These are phyloP conservation scores for Cerceris rybyensis DNA, from an alignment of 2,888 invertebrate genomes.

Conservation along the genomic window DNA sequence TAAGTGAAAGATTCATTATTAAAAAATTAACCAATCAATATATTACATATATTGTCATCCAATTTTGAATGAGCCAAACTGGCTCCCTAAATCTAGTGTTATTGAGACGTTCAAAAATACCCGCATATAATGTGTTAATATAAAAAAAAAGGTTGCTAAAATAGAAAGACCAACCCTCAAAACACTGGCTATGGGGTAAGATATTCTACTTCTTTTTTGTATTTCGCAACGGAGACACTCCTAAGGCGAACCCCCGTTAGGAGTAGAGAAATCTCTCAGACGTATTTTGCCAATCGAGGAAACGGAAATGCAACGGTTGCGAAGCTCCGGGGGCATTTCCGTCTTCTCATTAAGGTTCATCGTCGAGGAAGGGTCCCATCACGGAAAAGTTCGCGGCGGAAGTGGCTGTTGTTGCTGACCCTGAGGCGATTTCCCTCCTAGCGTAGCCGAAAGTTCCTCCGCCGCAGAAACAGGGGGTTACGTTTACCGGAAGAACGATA, in stretches of 20 bases:
- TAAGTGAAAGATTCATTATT: no score
- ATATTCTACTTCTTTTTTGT: not conserved
- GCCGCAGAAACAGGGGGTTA: conserved; percentile 12
- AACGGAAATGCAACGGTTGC: conserved; percentile 18
- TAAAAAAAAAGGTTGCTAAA: no score
- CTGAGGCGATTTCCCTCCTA: conserved; percentile 43
- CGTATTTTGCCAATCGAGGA: not conserved
- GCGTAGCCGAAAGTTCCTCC: conserved; percentile 54
- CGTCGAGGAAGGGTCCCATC: conserved; percentile 13
- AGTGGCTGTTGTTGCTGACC: conserved; percentile 47
- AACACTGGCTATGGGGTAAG: no score
- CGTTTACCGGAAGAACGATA: conserved; percentile 39
- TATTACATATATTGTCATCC: no score
- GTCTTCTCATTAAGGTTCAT: conserved; percentile 18
- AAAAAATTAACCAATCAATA: no score
- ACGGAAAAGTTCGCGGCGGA: conserved; percentile 35
- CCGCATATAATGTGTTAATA: no score
- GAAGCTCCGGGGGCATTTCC: conserved; percentile 6
- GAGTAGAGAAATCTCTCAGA: conserved; percentile 10
- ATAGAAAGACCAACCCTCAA: no score
- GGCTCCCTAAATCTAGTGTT: no score
- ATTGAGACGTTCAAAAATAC: no score
- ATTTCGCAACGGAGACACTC: not conserved
- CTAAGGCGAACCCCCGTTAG: no score
- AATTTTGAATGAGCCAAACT: no score